Evolutionary conservation across 2,113 vertebrate genomes (phyloP).

Genomic region (Caretta caretta): DNA sequence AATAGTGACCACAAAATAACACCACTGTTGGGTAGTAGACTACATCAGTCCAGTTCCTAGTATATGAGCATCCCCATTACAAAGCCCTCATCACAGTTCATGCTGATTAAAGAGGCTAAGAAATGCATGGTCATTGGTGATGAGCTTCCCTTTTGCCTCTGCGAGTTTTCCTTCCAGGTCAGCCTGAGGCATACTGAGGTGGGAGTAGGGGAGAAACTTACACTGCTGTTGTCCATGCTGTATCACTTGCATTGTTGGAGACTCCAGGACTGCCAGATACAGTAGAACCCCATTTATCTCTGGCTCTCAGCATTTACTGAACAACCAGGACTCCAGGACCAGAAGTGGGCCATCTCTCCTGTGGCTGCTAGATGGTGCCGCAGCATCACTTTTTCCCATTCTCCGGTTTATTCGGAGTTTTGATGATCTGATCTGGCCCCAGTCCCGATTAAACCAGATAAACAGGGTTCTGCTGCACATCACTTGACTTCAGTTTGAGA

Average conservation of each 20-base stretch:
- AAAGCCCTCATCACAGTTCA: background rate
- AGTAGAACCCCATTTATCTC: background rate
- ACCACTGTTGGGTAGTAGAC: background rate
- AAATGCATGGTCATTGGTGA: accelerated
- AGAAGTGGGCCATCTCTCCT: background rate
- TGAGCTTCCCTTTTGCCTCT: accelerated
- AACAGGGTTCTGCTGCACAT: background rate
- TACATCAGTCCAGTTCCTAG: background rate
- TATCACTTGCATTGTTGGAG: background rate
- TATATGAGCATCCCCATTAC: background rate
- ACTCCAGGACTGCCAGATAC: background rate
- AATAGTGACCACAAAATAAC: background rate
- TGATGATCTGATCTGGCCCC: background rate
- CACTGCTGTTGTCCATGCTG: accelerated
- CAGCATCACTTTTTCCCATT: background rate
- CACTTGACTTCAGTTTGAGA: background rate
- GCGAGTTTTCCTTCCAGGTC: background rate
- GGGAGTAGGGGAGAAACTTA: accelerated
- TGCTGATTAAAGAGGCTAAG: background rate
- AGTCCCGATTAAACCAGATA: background rate
- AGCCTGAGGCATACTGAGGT: accelerated
- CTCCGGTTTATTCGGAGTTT: background rate
- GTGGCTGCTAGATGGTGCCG: background rate
- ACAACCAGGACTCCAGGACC: background rate
- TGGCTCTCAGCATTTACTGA: background rate